These are phyloP conservation scores for Agrilus cyanescens DNA, from an alignment of 2,888 invertebrate species.

Conservation along the genomic window DNA sequence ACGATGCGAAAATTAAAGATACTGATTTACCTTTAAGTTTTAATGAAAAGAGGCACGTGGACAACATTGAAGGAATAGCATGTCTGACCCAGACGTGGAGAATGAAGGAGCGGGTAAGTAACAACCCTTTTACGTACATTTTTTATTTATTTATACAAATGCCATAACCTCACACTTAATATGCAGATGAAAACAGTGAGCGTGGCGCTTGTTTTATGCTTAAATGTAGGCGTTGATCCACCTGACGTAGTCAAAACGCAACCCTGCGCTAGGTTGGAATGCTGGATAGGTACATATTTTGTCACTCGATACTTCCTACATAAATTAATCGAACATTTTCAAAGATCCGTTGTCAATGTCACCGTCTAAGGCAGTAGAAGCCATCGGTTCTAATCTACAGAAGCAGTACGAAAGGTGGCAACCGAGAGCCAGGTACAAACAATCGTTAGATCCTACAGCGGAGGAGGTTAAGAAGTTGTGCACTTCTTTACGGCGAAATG, in stretches of 20 bases:
- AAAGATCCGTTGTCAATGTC: slow-evolving; percentile 78
- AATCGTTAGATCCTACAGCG: slow-evolving; percentile 91
- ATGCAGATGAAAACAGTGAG: slow-evolving; percentile 95
- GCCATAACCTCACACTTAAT: slow-evolving; percentile 1
- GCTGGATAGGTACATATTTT: slow-evolving; percentile 78
- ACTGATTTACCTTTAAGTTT: slow-evolving; percentile 63
- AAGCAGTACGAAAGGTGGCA: slow-evolving; percentile 99
- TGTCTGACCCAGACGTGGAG: slow-evolving; percentile 73
- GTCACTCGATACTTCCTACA: not conserved
- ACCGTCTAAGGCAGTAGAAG: slow-evolving; percentile 83
- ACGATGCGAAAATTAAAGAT: slow-evolving; percentile 35
- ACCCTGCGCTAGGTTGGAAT: slow-evolving; percentile 89
- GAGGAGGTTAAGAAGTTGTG: slow-evolving; percentile 98
- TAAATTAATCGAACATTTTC: slow-evolving; percentile 12
- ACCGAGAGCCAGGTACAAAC: slow-evolving; percentile 93
- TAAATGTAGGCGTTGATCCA: slow-evolving; percentile 99
- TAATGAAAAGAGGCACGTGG: slow-evolving; percentile 60
- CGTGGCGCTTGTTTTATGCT: slow-evolving; percentile 91
- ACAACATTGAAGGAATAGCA: slow-evolving; percentile 54
- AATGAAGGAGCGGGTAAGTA: slow-evolving; percentile 75
- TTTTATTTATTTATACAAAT: slow-evolving; percentile 5
- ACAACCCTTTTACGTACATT: slow-evolving; percentile 2
- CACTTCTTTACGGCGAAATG: slow-evolving; percentile 84
- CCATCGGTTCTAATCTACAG: slow-evolving; percentile 83
- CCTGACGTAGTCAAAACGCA: slow-evolving; percentile 96